phyloP scores from a whole-genome alignment of 2,113 vertebrate species.

The Australoheros scitulus region DNA sequence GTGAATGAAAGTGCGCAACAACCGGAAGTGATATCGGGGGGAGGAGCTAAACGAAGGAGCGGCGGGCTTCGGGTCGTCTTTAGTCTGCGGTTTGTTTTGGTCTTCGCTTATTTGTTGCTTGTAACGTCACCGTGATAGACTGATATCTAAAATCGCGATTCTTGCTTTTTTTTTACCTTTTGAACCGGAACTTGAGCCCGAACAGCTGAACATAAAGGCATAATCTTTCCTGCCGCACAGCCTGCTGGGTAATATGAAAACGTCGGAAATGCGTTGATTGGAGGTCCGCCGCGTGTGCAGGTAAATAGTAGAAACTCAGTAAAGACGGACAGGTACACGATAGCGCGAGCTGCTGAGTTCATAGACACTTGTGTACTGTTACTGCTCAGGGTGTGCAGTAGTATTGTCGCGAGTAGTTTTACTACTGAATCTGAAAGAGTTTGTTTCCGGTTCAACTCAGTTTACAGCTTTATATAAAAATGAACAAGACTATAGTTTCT shows the following conservation, averaged over 20 bases:
- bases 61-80: not conserved
- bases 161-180: no score
- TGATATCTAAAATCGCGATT: not conserved
- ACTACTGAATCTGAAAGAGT: not conserved
- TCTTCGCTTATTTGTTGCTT: not conserved
- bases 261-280: conserved; percentile 42
- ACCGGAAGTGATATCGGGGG: conserved; percentile 8
- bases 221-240: not conserved
- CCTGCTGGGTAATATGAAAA: conserved; percentile 65
- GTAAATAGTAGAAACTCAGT: not conserved
- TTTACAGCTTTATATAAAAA: not conserved
- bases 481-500: not conserved
- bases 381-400: not conserved
- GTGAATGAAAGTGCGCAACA: not conserved
- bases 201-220: no score
- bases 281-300: not conserved
- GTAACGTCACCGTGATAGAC: not conserved
- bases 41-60: not conserved
- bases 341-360: not conserved
- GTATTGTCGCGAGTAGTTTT: not conserved
- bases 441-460: not conserved
- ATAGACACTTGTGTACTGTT: no score
- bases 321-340: not conserved
- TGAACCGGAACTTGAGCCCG: not conserved
- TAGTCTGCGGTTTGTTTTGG: not conserved